Percentiles rank a stretch among this genome's conserved stretches.
Conservation (phyloP, 2,888 invertebrate genomes). For the Zygaena filipendulae region DNA sequence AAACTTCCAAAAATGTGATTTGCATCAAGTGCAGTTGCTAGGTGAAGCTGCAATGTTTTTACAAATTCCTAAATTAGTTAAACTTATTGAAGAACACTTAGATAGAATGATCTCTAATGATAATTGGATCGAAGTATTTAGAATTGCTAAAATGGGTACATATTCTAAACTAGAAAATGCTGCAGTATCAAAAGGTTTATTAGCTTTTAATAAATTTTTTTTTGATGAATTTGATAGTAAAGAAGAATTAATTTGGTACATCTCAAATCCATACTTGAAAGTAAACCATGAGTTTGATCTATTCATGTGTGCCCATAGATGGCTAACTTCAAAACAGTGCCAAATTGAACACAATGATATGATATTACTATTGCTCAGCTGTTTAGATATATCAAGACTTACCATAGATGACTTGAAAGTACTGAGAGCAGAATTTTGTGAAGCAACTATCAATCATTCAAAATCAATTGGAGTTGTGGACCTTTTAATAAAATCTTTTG, state of each 20-base stretch:
- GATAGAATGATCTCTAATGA: conserved; percentile 28
- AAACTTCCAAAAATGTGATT: conserved; percentile 34
- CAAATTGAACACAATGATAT: too few relatives aligned
- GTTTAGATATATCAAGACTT: conserved; percentile 37
- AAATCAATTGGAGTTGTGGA: not conserved
- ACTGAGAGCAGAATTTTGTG: conserved; percentile 30
- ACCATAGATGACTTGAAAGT: conserved; percentile 25
- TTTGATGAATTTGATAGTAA: too few relatives aligned
- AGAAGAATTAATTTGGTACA: conserved; percentile 54
- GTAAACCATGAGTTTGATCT: conserved; percentile 35
- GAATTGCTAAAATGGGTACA: conserved; percentile 38
- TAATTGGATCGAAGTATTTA: conserved; percentile 42
- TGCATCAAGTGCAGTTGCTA: conserved; percentile 31
- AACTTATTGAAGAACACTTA: conserved; percentile 43
- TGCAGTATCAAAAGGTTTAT: conserved; percentile 34
- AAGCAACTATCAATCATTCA: conserved; percentile 18
- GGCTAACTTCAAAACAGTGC: too few relatives aligned
- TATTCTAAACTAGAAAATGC: conserved; percentile 31
- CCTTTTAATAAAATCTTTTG: not conserved
- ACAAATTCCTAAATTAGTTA: conserved; percentile 46
- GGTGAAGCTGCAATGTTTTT: conserved; percentile 44
- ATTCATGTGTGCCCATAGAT: conserved; percentile 47
- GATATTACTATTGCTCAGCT: conserved; percentile 38
- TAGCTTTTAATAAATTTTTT: conserved; percentile 41
- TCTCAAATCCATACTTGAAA: conserved; percentile 47